Base-by-base conservation (phyloP, 1,140 invertebrate species). In the Mya arenaria region DNA sequence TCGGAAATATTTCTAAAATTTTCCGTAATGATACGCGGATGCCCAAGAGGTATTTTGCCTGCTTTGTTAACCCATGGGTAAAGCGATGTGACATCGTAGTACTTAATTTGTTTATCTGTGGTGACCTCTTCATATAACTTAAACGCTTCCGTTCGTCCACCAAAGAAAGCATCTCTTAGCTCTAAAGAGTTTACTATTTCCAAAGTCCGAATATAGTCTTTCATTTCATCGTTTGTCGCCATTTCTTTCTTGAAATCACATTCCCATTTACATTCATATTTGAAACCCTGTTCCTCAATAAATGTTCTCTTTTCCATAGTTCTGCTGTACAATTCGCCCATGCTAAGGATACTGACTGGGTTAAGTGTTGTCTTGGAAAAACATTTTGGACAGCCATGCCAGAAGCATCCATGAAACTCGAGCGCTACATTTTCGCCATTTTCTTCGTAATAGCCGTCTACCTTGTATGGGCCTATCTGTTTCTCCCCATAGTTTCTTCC, bases 371-470 rank as follows among this genome's bases (percentile, higher is more conserved):
- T 25, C 17, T 56, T 48, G 0, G 65, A 30, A 32, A 39, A 82
- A 71, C 82, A 87, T 25, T 36, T 60, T 8, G 52, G 77, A 74
- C 82, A 87, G 1, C 85, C 85, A 39, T 87, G 86, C 55, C 73
- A 87, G 8, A 78, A 58, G 65, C 85, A 86, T 48, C 82, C 82
- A 34, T 79, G 23, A 56, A 82, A 87, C 68, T 87, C 82, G 44
- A 58, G 74, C 19, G 55, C 34, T 13, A 55, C 65, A 4, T 83
- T 79, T 10, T 34, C 37, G 13, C 28, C n/a, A n/a, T n/a, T n/a
- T n/a, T n/a, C n/a, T n/a, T 72, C 69, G 41, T 72, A 72, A 23
- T 56, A 72, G 4, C 69, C 48, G 34, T 72, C 69, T 36, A 72
- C 69, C 1, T 36, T 28, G 44, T 72, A 72, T 4, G 69, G 69